phyloP scores from a whole-genome alignment of 2,797 vertebrate genomes.

The Gallinago nigripennis region DNA sequence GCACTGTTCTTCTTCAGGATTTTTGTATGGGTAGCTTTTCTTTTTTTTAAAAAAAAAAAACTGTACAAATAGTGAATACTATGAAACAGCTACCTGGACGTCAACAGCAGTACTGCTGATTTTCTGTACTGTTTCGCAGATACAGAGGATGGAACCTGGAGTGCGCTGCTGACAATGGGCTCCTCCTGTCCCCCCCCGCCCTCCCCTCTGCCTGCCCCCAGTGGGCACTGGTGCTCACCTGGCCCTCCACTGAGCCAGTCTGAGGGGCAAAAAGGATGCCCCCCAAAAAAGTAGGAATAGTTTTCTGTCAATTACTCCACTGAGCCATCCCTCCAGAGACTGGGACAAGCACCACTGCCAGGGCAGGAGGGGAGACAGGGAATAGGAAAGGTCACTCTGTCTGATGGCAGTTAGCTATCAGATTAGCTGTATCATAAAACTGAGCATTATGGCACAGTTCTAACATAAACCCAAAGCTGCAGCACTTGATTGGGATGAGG shows the following conservation, averaged over 20 bases:
- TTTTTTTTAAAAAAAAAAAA: not conserved
- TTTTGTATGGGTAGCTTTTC: not conserved
- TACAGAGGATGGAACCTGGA: fast-evolving
- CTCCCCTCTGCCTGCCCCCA: not conserved
- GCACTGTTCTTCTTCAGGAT: not conserved
- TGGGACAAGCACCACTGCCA: fast-evolving
- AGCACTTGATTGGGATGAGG: conserved; percentile 11
- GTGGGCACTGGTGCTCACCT: not conserved
- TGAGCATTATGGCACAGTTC: conserved; percentile 6
- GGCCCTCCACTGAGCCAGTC: fast-evolving
- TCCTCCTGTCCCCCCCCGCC: fast-evolving
- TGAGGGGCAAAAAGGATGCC: not conserved
- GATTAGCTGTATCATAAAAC: conserved; percentile 40
- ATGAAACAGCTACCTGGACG: not conserved
- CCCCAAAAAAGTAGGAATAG: not conserved
- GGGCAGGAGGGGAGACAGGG: not conserved
- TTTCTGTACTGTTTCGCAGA: not conserved
- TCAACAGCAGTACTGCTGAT: fast-evolving
- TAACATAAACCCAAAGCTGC: not conserved
- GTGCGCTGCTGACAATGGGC: fast-evolving
- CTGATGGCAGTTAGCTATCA: conserved; percentile 46
- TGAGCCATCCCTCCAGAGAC: not conserved
- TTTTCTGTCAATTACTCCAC: not conserved
- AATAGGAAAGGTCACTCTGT: not conserved
- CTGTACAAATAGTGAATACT: not conserved